Evolutionary conservation across 2,113 vertebrate species (phyloP).

Genomic region (Xyliphius kryptos): DNA sequence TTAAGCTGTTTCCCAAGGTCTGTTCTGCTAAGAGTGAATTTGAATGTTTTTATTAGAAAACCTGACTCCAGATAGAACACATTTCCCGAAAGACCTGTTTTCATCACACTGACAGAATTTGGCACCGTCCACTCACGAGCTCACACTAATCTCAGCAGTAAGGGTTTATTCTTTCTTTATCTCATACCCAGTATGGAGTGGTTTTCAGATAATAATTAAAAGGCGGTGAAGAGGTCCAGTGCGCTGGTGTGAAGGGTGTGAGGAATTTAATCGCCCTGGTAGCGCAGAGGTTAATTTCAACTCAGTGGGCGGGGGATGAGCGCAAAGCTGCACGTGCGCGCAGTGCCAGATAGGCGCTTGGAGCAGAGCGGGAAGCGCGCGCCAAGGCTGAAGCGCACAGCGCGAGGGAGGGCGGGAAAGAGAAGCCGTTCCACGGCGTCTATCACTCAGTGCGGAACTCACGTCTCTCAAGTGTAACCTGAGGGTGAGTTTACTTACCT

Average conservation of each 20-base stretch:
- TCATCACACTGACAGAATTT: neutral
- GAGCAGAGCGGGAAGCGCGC: conserved; percentile 7
- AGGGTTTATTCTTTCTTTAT: neutral
- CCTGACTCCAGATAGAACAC: neutral
- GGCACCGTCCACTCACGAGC: neutral
- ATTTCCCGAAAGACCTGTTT: conserved; percentile 12
- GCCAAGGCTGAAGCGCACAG: neutral
- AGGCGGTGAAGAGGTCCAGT: too few relatives aligned
- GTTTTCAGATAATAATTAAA: too few relatives aligned
- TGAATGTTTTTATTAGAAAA: neutral
- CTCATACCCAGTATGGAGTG: neutral
- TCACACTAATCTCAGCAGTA: neutral
- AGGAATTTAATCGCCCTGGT: conserved; percentile 1
- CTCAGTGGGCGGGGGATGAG: conserved; percentile 18
- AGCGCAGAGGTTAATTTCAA: conserved; percentile 20
- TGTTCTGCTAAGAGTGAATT: neutral
- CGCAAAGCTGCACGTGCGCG: conserved; percentile 12
- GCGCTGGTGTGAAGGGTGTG: too few relatives aligned
- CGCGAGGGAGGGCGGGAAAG: neutral
- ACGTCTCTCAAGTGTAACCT: conserved; percentile 5
- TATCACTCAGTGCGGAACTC: neutral
- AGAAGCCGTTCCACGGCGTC: conserved; percentile 16
- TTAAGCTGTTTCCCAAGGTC: conserved; percentile 2
- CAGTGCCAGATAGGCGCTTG: neutral
- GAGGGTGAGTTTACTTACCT: conserved; percentile 30